Evolutionary conservation across 2,113 vertebrate genomes (phyloP), one percentile per base, ranked within the genome.

Genomic region (Cochlearius cochlearius): DNA sequence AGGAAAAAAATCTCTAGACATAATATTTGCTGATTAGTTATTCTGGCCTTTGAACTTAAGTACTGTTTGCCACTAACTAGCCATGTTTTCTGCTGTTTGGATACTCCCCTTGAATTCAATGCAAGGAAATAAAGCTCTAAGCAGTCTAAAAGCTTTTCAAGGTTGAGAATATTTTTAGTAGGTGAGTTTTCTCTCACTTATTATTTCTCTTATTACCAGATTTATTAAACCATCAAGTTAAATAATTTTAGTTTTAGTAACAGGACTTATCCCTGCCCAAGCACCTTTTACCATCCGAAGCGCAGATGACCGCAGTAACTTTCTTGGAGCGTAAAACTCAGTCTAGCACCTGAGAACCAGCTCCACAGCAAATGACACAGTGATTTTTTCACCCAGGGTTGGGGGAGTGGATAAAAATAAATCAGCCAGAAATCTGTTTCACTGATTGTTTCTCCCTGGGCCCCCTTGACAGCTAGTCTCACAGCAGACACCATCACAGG

Each of bases 61-160:
- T 47, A 38, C 59, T 60, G 36, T 81, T 91, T 87, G 43, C 68
- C 45, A 90, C 78, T 72, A 87, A 68, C 56, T 30, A 68, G 47
- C 8, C 12, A 6, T 22, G 39, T 52, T 89, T 91, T 89, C 56
- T 87, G n/a, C 25, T 92, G 30, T 69, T 76, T 75, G 39, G 59
- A 77, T 64, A 74, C 45, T 32, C 12, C 12, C 23, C 47, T 32
- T 43, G 41, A 86, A 92, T 64, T 90, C 88, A 88, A 8, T 52
- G 45, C 49, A 86, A 83, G 63, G 55, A 86, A 96, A 93, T 43
- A 80, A 90, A 95, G 34, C 22, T 94, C 92, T 79, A 50, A 90
- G 82, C 14, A 59, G 30, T 34, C 56, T 50, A 50, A 34, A 79
- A 32, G 38, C 41, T 53, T 59, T 79, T 78, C 4, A 7, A 36